phyloP scores from a whole-genome alignment of 2,113 vertebrate species.

The Mirza zaza region DNA sequence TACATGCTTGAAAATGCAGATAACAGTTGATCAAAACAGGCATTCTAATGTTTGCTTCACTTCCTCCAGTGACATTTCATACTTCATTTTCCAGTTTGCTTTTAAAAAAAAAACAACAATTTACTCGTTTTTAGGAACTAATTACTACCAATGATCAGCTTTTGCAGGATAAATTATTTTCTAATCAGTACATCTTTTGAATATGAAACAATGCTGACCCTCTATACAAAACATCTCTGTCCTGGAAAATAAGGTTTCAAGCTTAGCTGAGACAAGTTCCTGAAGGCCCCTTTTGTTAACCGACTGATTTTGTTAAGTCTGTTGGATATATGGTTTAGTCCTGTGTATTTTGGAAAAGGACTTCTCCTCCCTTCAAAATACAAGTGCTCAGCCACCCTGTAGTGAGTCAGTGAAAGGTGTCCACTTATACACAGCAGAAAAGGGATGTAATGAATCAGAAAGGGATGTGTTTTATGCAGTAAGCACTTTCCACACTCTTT shows the following conservation, averaged over 20 bases:
- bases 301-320: neutral
- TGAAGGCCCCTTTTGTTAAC: neutral
- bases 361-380: neutral
- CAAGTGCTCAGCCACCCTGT: conserved; percentile 52
- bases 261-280: neutral
- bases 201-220: neutral
- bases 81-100: neutral
- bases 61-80: neutral
- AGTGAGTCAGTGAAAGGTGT: conserved; percentile 71
- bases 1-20: neutral
- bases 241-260: neutral
- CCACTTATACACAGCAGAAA: conserved; percentile 74
- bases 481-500: conserved; percentile 78
- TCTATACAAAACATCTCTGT: neutral
- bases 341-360: neutral
- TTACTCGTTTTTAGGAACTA: neutral
- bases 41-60: neutral
- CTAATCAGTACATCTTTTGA: neutral
- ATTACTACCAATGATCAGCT: neutral
- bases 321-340: neutral
- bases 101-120: neutral
- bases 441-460: conserved; percentile 78
- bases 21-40: neutral
- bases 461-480: conserved; percentile 78
- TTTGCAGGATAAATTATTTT: neutral